Base-by-base conservation (phyloP, 1,140 invertebrate genomes). In the Phymastichus coffea region DNA sequence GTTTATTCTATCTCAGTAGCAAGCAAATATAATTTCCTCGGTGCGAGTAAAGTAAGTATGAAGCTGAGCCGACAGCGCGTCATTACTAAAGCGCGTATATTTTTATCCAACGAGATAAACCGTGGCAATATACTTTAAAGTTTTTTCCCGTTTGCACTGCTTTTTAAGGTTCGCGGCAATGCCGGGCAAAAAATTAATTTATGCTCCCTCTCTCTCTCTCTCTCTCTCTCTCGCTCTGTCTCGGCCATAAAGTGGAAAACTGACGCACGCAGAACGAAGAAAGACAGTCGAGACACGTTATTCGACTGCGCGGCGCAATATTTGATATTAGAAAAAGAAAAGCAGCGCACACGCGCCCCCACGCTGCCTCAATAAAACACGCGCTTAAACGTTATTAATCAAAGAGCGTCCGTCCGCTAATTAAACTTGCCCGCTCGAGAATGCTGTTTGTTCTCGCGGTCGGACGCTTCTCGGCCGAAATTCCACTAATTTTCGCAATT, bases 351-450 rank as follows among this genome's bases (percentile, higher is more conserved):
- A 26, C n/a, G n/a, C n/a, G n/a, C n/a, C n/a, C n/a, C n/a, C n/a
- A 14, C 15, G 14, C 28, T 14, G n/a, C 49, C 49, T 52, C 22
- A 17, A 52, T 52, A 26, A 40, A 52, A 40, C 12, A n/a, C 23
- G 12, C n/a, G 28, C 25, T n/a, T n/a, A n/a, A 14, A 15, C 35
- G 33, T 23, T 15, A 38, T 51, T 51, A 51, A 51, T 51, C 48
- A 38, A 12, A 23, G 4, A 9, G 17, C n/a, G 14, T 9, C 33
- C 9, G 10, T 10, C 7, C 2, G 30, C 48, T 38, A 51, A 38
- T 51, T 51, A 51, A 51, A 51, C 4, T n/a, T n/a, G 19, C 2
- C n/a, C 33, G 23, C 1, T 20, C 30, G 38, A 37, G 48, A 51
- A 51, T 51, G 48, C 33, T n/a, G 33, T 28, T 35, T 22, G 12